Evolutionary conservation across 2,797 vertebrate species (phyloP).

Genomic region (Cetoscarus ocellatus): DNA sequence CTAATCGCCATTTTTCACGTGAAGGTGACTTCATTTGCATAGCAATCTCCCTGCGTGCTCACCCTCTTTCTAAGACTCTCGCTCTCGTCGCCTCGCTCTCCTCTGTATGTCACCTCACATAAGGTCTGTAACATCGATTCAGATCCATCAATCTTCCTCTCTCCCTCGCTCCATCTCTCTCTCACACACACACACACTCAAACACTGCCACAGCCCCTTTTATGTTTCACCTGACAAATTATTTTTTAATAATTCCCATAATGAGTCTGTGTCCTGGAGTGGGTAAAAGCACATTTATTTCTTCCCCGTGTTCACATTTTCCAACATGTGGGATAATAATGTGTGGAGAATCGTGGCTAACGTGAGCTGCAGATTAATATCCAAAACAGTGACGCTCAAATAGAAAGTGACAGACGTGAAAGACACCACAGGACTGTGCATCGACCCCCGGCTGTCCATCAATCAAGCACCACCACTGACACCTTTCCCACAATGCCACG

Average conservation of each 20-base stretch:
- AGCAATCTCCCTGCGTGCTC: slow-evolving; percentile 54
- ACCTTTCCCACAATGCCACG: slow-evolving; percentile 74
- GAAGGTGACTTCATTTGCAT: slow-evolving; percentile 78
- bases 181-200: background rate
- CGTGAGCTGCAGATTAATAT: slow-evolving; percentile 62
- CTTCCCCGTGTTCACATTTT: slow-evolving; percentile 56
- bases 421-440: slow-evolving; percentile 72
- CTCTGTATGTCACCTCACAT: slow-evolving; percentile 42
- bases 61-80: slow-evolving; percentile 31
- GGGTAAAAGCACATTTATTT: slow-evolving; percentile 45
- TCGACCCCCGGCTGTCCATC: slow-evolving; percentile 75
- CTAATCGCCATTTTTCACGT: slow-evolving; percentile 62
- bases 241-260: slow-evolving; percentile 60
- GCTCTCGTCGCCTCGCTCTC: slow-evolving; percentile 26
- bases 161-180: slow-evolving; percentile 9
- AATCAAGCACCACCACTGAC: slow-evolving; percentile 68
- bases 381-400: slow-evolving; percentile 62
- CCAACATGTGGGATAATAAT: slow-evolving; percentile 56
- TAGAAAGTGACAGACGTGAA: slow-evolving; percentile 77
- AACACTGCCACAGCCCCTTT: slow-evolving; percentile 11
- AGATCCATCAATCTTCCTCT: slow-evolving; percentile 50
- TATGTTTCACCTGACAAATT: slow-evolving; percentile 57
- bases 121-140: slow-evolving; percentile 46
- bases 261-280: slow-evolving; percentile 60
- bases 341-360: slow-evolving; percentile 64